A percentile compares a stretch with the other conserved stretches of the same genome.
Evolutionary conservation across 2,888 invertebrate species (phyloP).

Genomic region (Melanophora roralis): DNA sequence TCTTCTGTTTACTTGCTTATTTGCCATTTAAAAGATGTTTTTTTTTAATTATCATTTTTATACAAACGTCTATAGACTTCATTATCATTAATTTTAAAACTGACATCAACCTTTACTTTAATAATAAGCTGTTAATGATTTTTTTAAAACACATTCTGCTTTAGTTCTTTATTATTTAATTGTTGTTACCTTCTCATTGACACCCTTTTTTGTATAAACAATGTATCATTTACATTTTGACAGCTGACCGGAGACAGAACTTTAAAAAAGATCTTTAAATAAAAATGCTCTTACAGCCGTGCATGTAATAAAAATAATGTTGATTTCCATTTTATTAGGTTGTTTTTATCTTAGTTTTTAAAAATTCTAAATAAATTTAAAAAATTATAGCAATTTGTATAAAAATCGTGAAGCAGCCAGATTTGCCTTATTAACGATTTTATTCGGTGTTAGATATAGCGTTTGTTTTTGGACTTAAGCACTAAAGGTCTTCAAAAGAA

Average conservation of each 20-base stretch:
- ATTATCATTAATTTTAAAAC: constrained; percentile 4
- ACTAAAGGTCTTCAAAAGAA: too few species aligned
- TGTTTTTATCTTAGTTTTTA: neutral
- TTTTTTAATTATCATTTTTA: constrained; percentile 25
- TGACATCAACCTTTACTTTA: constrained; percentile 11
- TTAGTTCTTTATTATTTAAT: neutral
- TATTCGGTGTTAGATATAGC: too few species aligned
- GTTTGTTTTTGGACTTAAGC: too few species aligned
- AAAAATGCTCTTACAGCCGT: neutral
- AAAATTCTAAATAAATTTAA: too few species aligned
- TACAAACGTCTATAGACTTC: neutral
- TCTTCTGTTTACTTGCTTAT: too few species aligned
- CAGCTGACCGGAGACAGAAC: neutral
- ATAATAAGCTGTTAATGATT: constrained; percentile 31
- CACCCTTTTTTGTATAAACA: constrained; percentile 35
- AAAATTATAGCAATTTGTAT: too few species aligned
- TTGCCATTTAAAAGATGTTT: too few species aligned
- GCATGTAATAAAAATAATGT: constrained; percentile 1
- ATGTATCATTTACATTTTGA: constrained; percentile 13
- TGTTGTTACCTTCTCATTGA: constrained; percentile 27
- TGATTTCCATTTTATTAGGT: constrained; percentile 31
- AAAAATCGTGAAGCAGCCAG: too few species aligned
- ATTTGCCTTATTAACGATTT: too few species aligned
- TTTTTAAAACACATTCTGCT: constrained; percentile 14
- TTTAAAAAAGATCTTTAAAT: constrained; percentile 3